Base-by-base conservation (phyloP, 2,797 vertebrate species). In the Euthynnus affinis region DNA sequence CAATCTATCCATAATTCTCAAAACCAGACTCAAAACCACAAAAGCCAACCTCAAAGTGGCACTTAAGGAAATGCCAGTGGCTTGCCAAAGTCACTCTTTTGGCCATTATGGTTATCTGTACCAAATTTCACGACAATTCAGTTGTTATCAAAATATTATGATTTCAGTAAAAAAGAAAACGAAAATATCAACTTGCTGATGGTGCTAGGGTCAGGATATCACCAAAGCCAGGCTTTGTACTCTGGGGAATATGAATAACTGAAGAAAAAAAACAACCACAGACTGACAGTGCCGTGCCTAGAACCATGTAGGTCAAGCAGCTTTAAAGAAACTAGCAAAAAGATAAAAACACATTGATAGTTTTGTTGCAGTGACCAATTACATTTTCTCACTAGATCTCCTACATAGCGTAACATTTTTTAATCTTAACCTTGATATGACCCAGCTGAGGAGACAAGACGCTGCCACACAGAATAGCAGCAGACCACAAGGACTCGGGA, bases 391-490 rank as follows among this genome's bases (percentile, higher is more conserved):
- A 51, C 0, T 9, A 15, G 17, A 23, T 29, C 10, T 20, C 18
- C 46, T 15, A n/a, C 12, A 8, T 5, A 27, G 15, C 14, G 22
- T 22, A 3, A n/a, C 2, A 32, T 9, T n/a, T n/a, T 49, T 56
- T 13, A 46, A 40, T 64, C 25, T 20, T 22, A 46, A 44, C 27
- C 15, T 32, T 23, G 17, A 80, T 29, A 22, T 20, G 62, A 69
- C 49, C 18, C 44, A 61, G 42, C 51, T 37, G 74, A 78, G 46
- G 6, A 75, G 37, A 74, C 7, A 25, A 67, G 51, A 76, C 40
- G n/a, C 25, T 49, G 27, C 57, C 27, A 37, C 29, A 53, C 63
- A 75, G 58, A 52, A 79, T 55, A 86, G 59, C 57, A 69, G 56
- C 34, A 42, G 56, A 71, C 32, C 49, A n/a, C 7, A 3, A 61